Evolutionary conservation across 2,113 vertebrate species (phyloP), one percentile per base, ranked within the genome.

Genomic region (Spea bombifrons): DNA sequence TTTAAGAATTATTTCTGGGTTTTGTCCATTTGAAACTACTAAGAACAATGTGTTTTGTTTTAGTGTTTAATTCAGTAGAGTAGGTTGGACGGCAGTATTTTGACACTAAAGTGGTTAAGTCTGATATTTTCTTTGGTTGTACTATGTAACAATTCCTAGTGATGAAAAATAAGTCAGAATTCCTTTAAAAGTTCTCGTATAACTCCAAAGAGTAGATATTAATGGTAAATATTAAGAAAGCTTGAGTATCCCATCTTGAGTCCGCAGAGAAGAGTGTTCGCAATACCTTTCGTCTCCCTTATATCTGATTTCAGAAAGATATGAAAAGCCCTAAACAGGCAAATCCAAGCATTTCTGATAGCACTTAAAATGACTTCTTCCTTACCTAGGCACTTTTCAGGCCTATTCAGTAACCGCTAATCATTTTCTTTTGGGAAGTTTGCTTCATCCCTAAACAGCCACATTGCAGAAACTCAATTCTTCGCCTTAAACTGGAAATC

Each of bases 401-500:
- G 52, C 70, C 66, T 80, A 80, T 80, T 80, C 59, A n/a, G 61
- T 74, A 74, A 80, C 78, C 64, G 52, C 57, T 68, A 67, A 52
- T 74, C 47, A 74, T 74, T 80, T 80, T 74, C 78, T 80, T 80
- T 78, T 53, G 69, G 61, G 49, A 78, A 78, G 68, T 49, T 78
- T 68, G 61, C 68, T 79, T 80, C 71, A 80, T 68, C 65, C 68
- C 71, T 80, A 80, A 80, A 80, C 52, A 80, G 72, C 78, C 45
- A 80, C 71, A 74, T 55, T 74, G 78, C 78, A 74, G 78, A 80
- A 80, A 80, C 71, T 13, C 55, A 74, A 80, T 61, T 74, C 78
- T 67, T 45, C 10, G 64, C 44, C 50, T 49, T 59, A 68, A 74
- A 74, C 63, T 47, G 68, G 57, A 30, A 52, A 80, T 80, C 78